These are phyloP conservation scores for Amiota minor DNA, from an alignment of 2,888 invertebrate species.

Conservation along the genomic window DNA sequence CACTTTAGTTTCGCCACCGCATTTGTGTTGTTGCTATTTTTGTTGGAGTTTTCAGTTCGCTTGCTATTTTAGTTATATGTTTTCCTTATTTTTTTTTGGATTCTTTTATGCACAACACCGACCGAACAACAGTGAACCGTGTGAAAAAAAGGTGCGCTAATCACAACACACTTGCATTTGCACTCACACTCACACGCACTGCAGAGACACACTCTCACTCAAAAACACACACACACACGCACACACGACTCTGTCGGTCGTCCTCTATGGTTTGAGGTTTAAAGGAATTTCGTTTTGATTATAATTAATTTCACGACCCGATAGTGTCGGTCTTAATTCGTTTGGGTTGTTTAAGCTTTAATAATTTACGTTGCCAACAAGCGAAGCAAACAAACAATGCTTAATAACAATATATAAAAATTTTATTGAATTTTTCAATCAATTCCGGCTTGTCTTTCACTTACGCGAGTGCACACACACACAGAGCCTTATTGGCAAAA, in stretches of 20 bases:
- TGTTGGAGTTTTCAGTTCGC: conserved; percentile 11
- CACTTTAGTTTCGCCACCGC: conserved; percentile 33
- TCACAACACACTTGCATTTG: conserved; percentile 39
- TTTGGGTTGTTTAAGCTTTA: too few species aligned
- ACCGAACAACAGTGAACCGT: background rate
- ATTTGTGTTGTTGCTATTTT: conserved; percentile 10
- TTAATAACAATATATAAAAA: too few species aligned
- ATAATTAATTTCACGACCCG: too few species aligned
- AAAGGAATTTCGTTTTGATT: too few species aligned
- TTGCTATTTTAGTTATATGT: conserved; percentile 32
- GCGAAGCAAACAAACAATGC: too few species aligned
- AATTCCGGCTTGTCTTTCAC: too few species aligned
- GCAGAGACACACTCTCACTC: background rate
- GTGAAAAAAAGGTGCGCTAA: conserved; percentile 32
- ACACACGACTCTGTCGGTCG: background rate
- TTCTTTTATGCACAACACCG: conserved; percentile 31
- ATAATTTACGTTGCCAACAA: too few species aligned
- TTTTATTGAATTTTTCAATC: too few species aligned
- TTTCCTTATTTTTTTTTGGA: conserved; percentile 10
- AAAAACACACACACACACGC: background rate
- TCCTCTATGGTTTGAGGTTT: too few species aligned
- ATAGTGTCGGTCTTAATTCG: too few species aligned
- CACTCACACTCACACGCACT: background rate
- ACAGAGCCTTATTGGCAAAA: too few species aligned
- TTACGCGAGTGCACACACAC: too few species aligned